Percentiles rank a stretch among this genome's conserved stretches.
Conservation (phyloP, 2,888 invertebrate genomes). For the Melanostoma scalare region DNA sequence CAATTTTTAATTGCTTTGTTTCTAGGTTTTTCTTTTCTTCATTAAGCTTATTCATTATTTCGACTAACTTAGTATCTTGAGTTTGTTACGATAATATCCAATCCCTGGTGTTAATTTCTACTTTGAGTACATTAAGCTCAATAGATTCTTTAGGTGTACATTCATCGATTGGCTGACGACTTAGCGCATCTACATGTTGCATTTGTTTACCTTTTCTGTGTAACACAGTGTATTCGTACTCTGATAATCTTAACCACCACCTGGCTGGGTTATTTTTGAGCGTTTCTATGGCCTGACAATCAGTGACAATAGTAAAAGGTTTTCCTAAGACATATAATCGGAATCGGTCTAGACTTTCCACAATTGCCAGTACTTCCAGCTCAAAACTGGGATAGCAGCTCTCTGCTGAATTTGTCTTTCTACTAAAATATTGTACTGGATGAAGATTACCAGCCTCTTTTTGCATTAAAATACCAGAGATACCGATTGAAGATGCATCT, state of each 20-base stretch:
- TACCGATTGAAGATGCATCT: conserved; percentile 9
- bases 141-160: not conserved
- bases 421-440: conserved; percentile 33
- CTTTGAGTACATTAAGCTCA: not conserved
- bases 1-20: conserved; percentile 32
- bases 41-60: conserved; percentile 24
- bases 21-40: too few relatives aligned
- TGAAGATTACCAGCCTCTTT: too few relatives aligned
- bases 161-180: conserved; percentile 19
- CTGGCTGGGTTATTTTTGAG: too few relatives aligned
- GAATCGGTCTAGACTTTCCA: too few relatives aligned
- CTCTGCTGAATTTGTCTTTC: conserved; percentile 30
- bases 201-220: conserved; percentile 13
- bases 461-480: conserved; percentile 28
- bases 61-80: conserved; percentile 27
- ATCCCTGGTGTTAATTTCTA: conserved; percentile 13
- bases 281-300: too few relatives aligned
- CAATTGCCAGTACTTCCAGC: too few relatives aligned
- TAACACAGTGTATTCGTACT: conserved; percentile 6
- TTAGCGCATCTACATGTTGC: conserved; percentile 30
- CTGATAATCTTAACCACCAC: conserved; percentile 26
- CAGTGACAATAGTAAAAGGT: too few relatives aligned
- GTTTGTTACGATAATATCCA: conserved; percentile 16
- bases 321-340: too few relatives aligned
- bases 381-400: too few relatives aligned